Conservation (phyloP, 2,888 invertebrate species). For the Drosophila falleni region DNA sequence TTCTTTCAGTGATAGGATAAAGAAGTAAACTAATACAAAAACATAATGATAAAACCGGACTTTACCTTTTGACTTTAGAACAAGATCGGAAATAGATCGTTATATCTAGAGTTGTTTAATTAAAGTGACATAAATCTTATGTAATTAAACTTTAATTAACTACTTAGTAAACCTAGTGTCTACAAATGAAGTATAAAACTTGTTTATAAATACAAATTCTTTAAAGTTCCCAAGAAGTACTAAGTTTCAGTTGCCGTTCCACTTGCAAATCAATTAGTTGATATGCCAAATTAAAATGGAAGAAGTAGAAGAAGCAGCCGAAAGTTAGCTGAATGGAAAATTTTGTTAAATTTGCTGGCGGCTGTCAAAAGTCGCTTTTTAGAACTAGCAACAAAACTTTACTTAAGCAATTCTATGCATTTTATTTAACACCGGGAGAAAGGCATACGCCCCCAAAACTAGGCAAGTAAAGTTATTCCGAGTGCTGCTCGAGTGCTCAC, state of each 20-base stretch:
- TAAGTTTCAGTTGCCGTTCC: constrained; percentile 34
- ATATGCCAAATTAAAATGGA: constrained; percentile 49
- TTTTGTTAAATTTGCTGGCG: constrained; percentile 35
- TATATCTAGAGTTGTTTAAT: not conserved
- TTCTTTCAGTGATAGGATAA: too few relatives aligned
- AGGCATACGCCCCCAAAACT: constrained; percentile 16
- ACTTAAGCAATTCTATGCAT: constrained; percentile 21
- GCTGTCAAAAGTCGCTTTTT: constrained; percentile 49
- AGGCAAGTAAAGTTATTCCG: constrained; percentile 25
- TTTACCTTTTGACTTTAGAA: not conserved
- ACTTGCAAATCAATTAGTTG: constrained; percentile 73
- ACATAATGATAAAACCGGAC: too few relatives aligned
- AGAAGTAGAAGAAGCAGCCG: constrained; percentile 18
- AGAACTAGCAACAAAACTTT: constrained; percentile 28
- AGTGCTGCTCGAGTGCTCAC: constrained; percentile 46
- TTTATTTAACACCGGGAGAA: constrained; percentile 47
- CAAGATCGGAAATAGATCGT: not conserved
- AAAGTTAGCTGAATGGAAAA: constrained; percentile 13
- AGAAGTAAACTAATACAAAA: too few relatives aligned
- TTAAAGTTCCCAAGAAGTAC: constrained; percentile 15
- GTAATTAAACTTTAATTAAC: constrained; percentile 38
- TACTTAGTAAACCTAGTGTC: constrained; percentile 29
- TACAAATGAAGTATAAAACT: constrained; percentile 2
- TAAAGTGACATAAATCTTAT: constrained; percentile 8
- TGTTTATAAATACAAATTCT: constrained; percentile 11